Conservation (phyloP, 2,888 invertebrate genomes). For the Dryococelus australis region DNA sequence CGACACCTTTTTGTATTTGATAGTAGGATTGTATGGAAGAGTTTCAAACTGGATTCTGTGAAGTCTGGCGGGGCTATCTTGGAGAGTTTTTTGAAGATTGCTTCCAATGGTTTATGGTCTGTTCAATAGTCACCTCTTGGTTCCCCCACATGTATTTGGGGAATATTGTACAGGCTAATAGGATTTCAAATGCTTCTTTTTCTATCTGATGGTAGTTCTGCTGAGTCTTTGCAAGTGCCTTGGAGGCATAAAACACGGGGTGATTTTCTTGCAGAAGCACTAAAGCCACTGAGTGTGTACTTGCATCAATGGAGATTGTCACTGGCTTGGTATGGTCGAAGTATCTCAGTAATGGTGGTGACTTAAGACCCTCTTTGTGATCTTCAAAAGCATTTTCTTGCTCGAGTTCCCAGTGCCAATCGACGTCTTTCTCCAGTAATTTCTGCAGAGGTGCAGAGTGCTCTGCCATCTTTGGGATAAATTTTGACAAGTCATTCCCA, state of each 20-base stretch:
- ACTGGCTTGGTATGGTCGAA: too few species aligned
- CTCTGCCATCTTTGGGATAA: not conserved
- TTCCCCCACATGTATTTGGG: not conserved
- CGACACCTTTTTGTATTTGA: too few species aligned
- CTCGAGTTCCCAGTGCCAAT: not conserved
- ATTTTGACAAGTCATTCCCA: not conserved
- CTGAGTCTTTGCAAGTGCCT: not conserved
- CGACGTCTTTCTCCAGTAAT: not conserved
- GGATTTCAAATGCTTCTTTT: not conserved
- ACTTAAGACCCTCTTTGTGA: not conserved
- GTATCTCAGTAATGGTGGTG: not conserved
- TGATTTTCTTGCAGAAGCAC: too few species aligned
- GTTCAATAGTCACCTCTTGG: too few species aligned
- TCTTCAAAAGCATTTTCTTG: not conserved
- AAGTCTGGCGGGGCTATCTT: too few species aligned
- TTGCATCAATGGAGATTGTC: too few species aligned
- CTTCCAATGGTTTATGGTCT: too few species aligned
- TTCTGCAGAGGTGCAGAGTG: not conserved
- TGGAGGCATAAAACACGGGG: not conserved
- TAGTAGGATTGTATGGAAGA: too few species aligned
- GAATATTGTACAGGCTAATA: not conserved
- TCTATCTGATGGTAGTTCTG: not conserved
- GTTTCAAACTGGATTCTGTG: too few species aligned
- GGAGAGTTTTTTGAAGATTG: too few species aligned
- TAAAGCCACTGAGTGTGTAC: too few species aligned